Evolutionary conservation across 2,797 vertebrate genomes (phyloP).

Genomic region (Pangasius mekongensis): DNA sequence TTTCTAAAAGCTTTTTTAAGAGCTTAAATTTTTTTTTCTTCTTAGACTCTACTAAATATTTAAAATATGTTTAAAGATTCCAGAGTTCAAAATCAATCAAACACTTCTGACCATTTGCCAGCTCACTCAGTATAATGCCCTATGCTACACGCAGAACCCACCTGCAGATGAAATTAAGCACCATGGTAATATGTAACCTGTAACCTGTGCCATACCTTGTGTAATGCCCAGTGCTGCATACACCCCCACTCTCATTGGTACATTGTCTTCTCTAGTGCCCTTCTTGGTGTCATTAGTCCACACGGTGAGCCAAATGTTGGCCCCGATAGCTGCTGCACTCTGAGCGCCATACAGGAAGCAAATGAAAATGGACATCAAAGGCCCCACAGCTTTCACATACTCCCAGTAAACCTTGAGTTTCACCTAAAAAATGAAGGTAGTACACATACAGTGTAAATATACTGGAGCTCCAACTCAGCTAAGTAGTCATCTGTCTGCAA

Average conservation of each 20-base stretch:
- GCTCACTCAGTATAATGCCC: neutral
- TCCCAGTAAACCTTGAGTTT: constrained; percentile 88
- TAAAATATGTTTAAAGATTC: neutral
- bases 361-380: constrained; percentile 77
- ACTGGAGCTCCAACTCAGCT: no score
- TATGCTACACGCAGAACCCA: neutral
- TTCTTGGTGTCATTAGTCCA: constrained; percentile 85
- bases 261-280: constrained; percentile 69
- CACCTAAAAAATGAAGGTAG: constrained; percentile 74
- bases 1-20: neutral
- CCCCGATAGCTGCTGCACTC: constrained; percentile 86
- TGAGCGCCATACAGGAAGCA: constrained; percentile 88
- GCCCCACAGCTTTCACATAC: constrained; percentile 85
- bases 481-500: neutral
- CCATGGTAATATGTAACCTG: neutral
- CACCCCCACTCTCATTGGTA: constrained; percentile 83
- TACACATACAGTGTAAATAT: neutral
- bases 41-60: neutral
- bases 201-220: constrained; percentile 80
- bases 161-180: neutral
- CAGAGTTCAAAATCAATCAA: neutral
- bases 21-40: neutral
- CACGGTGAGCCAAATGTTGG: constrained; percentile 91
- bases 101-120: neutral
- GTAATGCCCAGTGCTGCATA: constrained; percentile 88